Evolutionary conservation across 35 echinoderm and acorn worm species (phyloP).

Genomic region (Lytechinus variegatus): DNA sequence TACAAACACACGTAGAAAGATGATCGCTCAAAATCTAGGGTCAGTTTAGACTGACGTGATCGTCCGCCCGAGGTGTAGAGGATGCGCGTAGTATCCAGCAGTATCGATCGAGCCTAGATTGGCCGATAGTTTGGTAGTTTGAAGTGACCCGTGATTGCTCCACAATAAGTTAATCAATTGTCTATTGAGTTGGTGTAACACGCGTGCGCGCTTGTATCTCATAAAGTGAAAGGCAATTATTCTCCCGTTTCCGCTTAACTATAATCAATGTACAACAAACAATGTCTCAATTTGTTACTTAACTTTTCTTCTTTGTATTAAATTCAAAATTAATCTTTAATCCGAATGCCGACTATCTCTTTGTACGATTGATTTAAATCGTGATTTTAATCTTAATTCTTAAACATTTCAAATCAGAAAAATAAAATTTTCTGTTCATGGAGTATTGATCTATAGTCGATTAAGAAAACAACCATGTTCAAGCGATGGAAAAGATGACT

Average conservation of each 20-base stretch:
- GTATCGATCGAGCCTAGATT: not conserved
- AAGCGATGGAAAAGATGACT: too few species aligned
- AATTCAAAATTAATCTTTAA: not conserved
- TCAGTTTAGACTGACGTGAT: not conserved
- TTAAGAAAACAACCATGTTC: too few species aligned
- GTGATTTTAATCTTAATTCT: too few species aligned
- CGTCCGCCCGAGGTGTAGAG: not conserved
- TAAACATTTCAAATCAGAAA: too few species aligned
- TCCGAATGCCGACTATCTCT: not conserved
- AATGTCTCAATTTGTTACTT: not conserved
- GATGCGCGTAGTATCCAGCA: not conserved
- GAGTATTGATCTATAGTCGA: too few species aligned
- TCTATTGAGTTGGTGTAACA: slow-evolving; percentile 29
- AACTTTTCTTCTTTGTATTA: not conserved
- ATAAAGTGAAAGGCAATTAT: not conserved
- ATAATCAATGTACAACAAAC: not conserved
- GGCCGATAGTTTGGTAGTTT: not conserved
- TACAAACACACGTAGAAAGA: slow-evolving; percentile 20
- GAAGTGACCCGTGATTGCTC: slow-evolving; percentile 1
- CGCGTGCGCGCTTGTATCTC: not conserved
- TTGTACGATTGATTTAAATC: too few species aligned
- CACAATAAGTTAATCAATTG: not conserved
- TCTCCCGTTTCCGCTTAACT: not conserved
- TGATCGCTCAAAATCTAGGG: slow-evolving; percentile 37
- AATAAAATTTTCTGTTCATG: too few species aligned